phyloP scores from a whole-genome alignment of 2,797 vertebrate species.

The Mus caroli region DNA sequence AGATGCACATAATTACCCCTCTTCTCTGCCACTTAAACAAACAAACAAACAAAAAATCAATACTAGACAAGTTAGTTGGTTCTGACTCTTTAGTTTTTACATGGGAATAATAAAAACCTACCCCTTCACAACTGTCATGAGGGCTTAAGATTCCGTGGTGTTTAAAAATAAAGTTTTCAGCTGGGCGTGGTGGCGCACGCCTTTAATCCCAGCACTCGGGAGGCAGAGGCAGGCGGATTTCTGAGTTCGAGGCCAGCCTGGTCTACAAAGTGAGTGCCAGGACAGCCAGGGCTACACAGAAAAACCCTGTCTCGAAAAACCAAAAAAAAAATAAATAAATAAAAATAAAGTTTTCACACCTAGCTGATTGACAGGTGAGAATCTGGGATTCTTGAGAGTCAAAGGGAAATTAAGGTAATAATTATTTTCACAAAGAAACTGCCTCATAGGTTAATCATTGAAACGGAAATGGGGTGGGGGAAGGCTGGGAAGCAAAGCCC shows the following conservation, averaged over 20 bases:
- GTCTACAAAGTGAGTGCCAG: too few species aligned
- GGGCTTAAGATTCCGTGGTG: not conserved
- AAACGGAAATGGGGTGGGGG: not conserved
- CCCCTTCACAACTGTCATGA: slow-evolving; percentile 29
- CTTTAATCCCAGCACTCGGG: too few species aligned
- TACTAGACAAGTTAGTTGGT: not conserved
- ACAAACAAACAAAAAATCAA: not conserved
- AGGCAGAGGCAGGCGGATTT: too few species aligned
- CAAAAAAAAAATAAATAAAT: too few species aligned
- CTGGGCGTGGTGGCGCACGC: too few species aligned
- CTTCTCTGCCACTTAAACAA: not conserved
- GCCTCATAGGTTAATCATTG: not conserved
- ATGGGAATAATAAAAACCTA: slow-evolving; percentile 43
- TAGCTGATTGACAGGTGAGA: not conserved
- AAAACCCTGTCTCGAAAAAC: too few species aligned
- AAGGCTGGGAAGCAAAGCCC: not conserved
- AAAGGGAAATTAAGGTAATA: slow-evolving; percentile 37
- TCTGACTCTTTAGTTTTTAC: not conserved
- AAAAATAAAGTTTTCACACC: slow-evolving; percentile 18
- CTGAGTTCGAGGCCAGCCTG: too few species aligned
- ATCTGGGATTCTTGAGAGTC: not conserved
- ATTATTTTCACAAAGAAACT: slow-evolving; percentile 18
- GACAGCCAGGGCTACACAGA: too few species aligned
- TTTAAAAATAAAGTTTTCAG: slow-evolving; percentile 22
- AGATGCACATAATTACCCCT: not conserved